Evolutionary conservation across 2,888 invertebrate genomes (phyloP), one percentile per base, ranked within the genome.

Genomic region (Bellardia pandia): DNA sequence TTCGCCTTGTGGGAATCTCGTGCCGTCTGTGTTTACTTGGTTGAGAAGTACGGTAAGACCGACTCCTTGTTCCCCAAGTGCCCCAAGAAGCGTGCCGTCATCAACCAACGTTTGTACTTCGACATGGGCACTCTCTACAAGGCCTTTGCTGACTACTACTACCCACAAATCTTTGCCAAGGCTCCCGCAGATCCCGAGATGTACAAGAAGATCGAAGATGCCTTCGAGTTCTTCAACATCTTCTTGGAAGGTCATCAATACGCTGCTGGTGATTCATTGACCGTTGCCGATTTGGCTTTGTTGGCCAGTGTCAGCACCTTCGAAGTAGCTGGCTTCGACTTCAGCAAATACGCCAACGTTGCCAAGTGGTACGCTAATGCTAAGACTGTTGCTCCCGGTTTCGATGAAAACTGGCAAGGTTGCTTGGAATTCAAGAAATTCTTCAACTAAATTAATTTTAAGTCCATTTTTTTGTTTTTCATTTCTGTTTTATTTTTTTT

Each of bases 1-100:
- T 96, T 97, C 91, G 93, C 95, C 9, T 93, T 98, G 85, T 97
- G 96, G 95, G 98, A 98, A 94, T 98, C 98, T 71, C 96, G 97
- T 64, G 96, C 97, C 88, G 98, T 98, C 92, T 95, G 96, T 93
- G 94, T 95, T 1, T 98, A 98, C 93, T 94, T 98, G 91, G 96
- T 95, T 48, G 96, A 96, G 93, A 96, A 96, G 91, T 98, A 98
- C 92, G 97, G 96, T 80, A 97, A 97, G 92, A 95, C 96, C 90
- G 96, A 96, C 91, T 94, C 95, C 0, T 94, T 98, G 58, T 95
- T 95, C 90, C 98, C 98, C 3, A 96, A 96, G 91, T 97, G 97
- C 90, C 95, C 97, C 8, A 95, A 96, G 91, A 95, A 96, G 89
- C 95, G 97, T 56, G 98, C 96, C 0, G 81, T 96, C 2, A 96